Evolutionary conservation across 2,888 invertebrate genomes (phyloP).

Genomic region (Neoitamus cyanurus): DNA sequence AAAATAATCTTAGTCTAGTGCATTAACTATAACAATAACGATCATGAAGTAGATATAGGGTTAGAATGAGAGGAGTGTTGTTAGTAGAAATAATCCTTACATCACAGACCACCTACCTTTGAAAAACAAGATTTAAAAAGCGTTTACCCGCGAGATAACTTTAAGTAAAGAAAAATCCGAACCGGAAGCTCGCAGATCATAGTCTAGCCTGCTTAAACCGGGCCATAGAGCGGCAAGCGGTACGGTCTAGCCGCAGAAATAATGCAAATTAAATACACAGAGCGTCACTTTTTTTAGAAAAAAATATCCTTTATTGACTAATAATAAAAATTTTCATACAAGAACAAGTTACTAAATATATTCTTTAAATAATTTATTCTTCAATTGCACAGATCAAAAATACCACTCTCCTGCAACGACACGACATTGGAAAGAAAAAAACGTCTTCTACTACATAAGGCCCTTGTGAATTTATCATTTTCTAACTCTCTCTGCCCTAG

Average conservation of each 20-base stretch:
- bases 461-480: conserved; percentile 6
- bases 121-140: neutral
- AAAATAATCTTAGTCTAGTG: neutral
- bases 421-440: conserved; percentile 49
- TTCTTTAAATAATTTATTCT: conserved; percentile 53
- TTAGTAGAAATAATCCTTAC: neutral
- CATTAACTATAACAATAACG: too few relatives aligned
- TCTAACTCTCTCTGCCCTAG: neutral
- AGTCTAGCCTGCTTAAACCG: neutral
- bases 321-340: conserved; percentile 55
- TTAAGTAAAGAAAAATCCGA: neutral
- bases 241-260: neutral
- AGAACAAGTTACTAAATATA: conserved; percentile 52
- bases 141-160: neutral
- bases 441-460: conserved; percentile 23
- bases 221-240: neutral
- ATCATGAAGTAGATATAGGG: neutral
- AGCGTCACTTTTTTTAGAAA: conserved; percentile 49
- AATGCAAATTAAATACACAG: conserved; percentile 7
- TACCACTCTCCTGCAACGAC: conserved; percentile 53
- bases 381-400: conserved; percentile 55
- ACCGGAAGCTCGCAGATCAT: neutral
- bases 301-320: conserved; percentile 56
- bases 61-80: neutral
- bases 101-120: neutral